Percentiles rank a stretch among this genome's conserved stretches.
phyloP scores from a whole-genome alignment of 2,888 invertebrate species.

The Eupithecia pulchellata region DNA sequence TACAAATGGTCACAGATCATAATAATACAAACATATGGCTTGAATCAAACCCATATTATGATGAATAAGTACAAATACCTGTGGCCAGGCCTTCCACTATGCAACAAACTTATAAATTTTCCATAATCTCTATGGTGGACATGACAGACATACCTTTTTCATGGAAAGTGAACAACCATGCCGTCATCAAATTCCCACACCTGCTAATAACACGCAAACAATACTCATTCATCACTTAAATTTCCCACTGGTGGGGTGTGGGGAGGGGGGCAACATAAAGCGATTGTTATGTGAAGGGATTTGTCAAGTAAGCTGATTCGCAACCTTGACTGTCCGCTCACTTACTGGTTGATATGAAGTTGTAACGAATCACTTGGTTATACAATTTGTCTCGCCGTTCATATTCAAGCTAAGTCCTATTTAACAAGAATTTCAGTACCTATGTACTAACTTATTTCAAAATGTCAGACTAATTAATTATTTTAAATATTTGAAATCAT shows the following conservation, averaged over 20 bases:
- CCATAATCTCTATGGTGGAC: not conserved
- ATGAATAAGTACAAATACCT: too few relatives aligned
- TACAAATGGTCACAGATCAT: too few relatives aligned
- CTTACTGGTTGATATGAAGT: not conserved
- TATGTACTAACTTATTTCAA: too few relatives aligned
- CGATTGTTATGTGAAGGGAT: slow-evolving; percentile 11
- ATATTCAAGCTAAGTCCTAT: not conserved
- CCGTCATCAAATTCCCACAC: slow-evolving; percentile 7
- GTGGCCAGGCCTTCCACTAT: too few relatives aligned
- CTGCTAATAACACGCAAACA: slow-evolving; percentile 3
- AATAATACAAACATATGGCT: too few relatives aligned
- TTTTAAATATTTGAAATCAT: too few relatives aligned
- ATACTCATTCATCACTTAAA: slow-evolving; percentile 1
- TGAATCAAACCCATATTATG: not conserved
- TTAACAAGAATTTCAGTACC: too few relatives aligned
- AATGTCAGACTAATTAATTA: too few relatives aligned
- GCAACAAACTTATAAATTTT: not conserved
- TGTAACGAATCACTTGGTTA: slow-evolving; percentile 3
- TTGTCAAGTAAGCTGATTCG: slow-evolving; percentile 1
- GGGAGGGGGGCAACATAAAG: not conserved
- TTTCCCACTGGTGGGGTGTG: slow-evolving; percentile 8
- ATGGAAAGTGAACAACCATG: not conserved
- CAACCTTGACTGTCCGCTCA: slow-evolving; percentile 11
- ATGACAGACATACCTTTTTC: not conserved
- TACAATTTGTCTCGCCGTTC: not conserved